Evolutionary conservation across 2,888 invertebrate genomes (phyloP).

Genomic region (Hyppa rectilinea): DNA sequence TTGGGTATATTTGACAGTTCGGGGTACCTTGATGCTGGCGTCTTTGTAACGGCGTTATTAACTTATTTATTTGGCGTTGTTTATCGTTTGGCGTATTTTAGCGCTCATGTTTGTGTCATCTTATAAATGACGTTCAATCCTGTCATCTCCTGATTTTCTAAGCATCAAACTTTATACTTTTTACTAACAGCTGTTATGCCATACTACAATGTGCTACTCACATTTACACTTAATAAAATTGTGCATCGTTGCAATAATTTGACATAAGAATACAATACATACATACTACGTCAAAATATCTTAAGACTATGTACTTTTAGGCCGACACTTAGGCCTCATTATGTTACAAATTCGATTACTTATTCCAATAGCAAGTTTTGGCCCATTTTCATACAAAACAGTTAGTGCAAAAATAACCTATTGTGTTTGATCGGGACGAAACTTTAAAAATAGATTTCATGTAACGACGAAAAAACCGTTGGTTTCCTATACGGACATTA

Average conservation of each 20-base stretch:
- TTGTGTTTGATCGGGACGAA: too few species aligned
- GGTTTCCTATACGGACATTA: too few species aligned
- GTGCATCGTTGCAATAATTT: conserved; percentile 69
- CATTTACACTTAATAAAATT: conserved; percentile 47
- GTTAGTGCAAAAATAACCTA: conserved; percentile 21
- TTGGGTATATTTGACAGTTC: too few species aligned
- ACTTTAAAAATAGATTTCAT: too few species aligned
- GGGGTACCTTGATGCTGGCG: too few species aligned
- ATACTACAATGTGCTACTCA: conserved; percentile 19
- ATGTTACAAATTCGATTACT: conserved; percentile 63
- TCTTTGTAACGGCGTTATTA: too few species aligned
- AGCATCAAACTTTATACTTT: conserved; percentile 1
- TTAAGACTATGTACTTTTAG: conserved; percentile 51
- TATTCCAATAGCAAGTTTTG: conserved; percentile 34
- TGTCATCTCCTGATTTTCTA: conserved; percentile 2
- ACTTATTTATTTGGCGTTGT: too few species aligned
- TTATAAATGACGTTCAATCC: neutral
- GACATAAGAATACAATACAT: conserved; percentile 54
- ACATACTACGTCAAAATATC: conserved; percentile 25
- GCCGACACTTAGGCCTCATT: conserved; percentile 60
- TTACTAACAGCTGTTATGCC: conserved; percentile 3
- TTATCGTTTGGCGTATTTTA: too few species aligned
- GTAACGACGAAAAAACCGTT: too few species aligned
- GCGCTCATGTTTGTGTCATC: neutral
- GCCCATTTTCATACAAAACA: conserved; percentile 35